A percentile compares a stretch with the other conserved stretches of the same genome.
These are phyloP conservation scores for Dolichomitus sp. DNA, from an alignment of 2,888 invertebrate species.

Conservation along the genomic window DNA sequence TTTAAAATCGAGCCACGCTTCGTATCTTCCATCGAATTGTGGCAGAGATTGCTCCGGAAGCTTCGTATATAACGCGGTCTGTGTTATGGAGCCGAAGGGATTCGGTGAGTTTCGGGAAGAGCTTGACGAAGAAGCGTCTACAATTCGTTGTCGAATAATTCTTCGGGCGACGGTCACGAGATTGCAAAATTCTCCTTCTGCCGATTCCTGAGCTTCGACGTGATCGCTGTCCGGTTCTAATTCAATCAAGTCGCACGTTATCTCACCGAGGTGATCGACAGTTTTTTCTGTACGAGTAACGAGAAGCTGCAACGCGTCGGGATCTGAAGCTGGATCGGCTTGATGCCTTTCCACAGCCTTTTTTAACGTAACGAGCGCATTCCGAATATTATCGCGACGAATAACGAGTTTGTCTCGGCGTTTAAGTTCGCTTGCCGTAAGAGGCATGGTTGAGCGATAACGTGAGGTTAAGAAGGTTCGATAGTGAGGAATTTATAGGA, in stretches of 20 bases:
- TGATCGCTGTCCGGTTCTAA: slow-evolving; percentile 6
- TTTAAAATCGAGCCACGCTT: slow-evolving; percentile 9
- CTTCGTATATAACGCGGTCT: neutral
- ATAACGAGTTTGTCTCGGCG: slow-evolving; percentile 1
- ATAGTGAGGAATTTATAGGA: neutral
- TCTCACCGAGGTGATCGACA: neutral
- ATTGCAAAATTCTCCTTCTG: neutral
- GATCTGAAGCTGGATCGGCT: slow-evolving; percentile 1
- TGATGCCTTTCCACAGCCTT: neutral
- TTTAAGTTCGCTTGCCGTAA: neutral
- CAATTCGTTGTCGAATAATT: neutral
- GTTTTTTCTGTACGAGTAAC: neutral
- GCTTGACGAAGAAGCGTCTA: neutral
- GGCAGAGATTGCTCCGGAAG: slow-evolving; percentile 11
- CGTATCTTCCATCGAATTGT: slow-evolving; percentile 9
- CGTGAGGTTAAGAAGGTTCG: neutral
- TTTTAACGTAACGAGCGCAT: neutral
- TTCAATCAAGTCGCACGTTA: neutral
- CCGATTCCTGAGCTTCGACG: neutral
- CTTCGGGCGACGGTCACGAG: neutral
- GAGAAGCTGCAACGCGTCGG: neutral
- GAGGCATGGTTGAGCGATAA: slow-evolving; percentile 1
- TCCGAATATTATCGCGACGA: slow-evolving; percentile 4
- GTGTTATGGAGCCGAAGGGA: neutral
- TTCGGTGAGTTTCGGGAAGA: neutral